Percentiles rank a stretch among this genome's conserved stretches.
Evolutionary conservation across 2,888 invertebrate genomes (phyloP).

Genomic region (Apamea monoglypha): DNA sequence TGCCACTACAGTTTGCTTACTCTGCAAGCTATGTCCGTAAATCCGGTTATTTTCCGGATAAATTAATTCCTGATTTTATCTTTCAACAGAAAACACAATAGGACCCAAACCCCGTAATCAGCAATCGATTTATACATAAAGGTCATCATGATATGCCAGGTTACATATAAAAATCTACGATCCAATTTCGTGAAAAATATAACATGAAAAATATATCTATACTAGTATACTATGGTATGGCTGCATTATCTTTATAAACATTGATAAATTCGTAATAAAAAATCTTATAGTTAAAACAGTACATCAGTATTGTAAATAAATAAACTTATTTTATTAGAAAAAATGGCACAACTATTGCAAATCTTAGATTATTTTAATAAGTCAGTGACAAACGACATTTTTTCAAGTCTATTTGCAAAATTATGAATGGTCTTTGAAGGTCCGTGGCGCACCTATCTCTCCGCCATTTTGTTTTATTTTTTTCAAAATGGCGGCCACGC

Average conservation of each 20-base stretch:
- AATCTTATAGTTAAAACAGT: neutral
- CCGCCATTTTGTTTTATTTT: neutral
- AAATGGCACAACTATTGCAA: constrained; percentile 45
- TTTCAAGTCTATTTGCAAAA: neutral
- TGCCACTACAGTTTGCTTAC: too few species aligned
- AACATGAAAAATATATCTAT: neutral
- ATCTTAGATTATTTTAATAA: constrained; percentile 6
- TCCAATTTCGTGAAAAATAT: neutral
- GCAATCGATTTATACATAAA: too few species aligned
- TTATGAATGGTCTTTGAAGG: neutral
- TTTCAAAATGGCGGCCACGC: too few species aligned
- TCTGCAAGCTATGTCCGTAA: too few species aligned
- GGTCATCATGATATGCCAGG: too few species aligned
- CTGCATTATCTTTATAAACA: neutral
- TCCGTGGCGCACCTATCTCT: neutral
- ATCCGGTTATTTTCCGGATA: too few species aligned
- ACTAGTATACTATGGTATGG: neutral
- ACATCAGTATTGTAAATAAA: neutral
- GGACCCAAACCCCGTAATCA: too few species aligned
- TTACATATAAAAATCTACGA: too few species aligned
- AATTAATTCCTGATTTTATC: too few species aligned
- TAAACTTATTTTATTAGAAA: neutral
- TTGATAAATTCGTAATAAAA: constrained; percentile 30
- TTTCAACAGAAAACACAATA: too few species aligned
- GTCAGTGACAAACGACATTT: neutral